Conservation (phyloP, 2,888 invertebrate species). For the Macrosiphum euphorbiae region DNA sequence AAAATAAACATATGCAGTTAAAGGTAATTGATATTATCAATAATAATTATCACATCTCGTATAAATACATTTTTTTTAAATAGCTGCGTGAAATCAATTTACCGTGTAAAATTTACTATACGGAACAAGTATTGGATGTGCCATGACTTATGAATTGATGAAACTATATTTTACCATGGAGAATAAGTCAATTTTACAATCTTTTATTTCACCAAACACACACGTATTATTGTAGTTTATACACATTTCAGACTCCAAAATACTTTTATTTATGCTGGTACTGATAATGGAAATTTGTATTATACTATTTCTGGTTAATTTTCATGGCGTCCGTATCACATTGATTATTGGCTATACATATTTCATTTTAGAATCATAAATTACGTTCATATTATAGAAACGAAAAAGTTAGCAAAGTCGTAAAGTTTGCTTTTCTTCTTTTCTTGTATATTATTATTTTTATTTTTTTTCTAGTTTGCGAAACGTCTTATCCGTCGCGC, state of each 20-base stretch:
- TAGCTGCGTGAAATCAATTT: neutral
- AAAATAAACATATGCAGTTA: too few relatives aligned
- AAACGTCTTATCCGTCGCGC: too few relatives aligned
- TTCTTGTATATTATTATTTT: neutral
- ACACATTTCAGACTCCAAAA: neutral
- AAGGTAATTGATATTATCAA: too few relatives aligned
- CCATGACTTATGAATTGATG: neutral
- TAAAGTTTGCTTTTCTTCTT: neutral
- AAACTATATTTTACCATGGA: neutral
- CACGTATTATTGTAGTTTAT: neutral
- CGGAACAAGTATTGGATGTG: neutral
- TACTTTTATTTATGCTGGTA: neutral
- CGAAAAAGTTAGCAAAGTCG: neutral
- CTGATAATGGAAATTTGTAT: neutral
- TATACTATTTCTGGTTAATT: neutral
- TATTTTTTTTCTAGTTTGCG: neutral
- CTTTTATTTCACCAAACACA: neutral
- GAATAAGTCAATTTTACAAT: neutral
- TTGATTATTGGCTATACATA: neutral
- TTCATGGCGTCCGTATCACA: neutral
- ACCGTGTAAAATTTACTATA: neutral
- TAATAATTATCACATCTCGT: neutral
- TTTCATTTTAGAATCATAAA: neutral
- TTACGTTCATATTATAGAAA: neutral
- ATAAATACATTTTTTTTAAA: neutral